These are phyloP conservation scores for Mustelus asterias DNA, from an alignment of 2,113 vertebrate species.

Conservation along the genomic window DNA sequence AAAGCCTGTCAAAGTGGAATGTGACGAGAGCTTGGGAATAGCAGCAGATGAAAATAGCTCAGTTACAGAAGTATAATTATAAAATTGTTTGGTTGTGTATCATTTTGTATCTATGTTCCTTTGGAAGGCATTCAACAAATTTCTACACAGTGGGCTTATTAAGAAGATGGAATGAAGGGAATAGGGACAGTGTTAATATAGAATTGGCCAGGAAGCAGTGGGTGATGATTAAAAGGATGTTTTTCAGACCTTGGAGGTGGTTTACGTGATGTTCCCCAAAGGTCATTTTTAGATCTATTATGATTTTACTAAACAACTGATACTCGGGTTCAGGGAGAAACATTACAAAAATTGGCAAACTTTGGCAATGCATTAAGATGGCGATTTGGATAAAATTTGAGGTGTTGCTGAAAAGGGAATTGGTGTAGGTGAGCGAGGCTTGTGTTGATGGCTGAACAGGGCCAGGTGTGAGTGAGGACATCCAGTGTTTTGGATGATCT, in stretches of 20 bases:
- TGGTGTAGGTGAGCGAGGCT: too few species aligned
- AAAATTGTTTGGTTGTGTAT: too few species aligned
- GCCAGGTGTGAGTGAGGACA: too few species aligned
- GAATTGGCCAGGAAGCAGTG: background rate
- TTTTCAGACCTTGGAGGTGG: background rate
- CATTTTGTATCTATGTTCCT: background rate
- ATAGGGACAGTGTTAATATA: background rate
- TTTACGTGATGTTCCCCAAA: background rate
- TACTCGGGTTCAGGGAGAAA: background rate
- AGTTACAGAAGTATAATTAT: too few species aligned
- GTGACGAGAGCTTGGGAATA: background rate
- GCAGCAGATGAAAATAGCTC: background rate
- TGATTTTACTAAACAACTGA: background rate
- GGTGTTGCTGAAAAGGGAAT: too few species aligned
- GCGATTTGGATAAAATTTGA: too few species aligned
- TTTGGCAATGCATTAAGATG: background rate
- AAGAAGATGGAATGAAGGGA: background rate
- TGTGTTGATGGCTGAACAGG: too few species aligned
- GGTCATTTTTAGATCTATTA: background rate
- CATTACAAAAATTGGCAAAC: background rate
- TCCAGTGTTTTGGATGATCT: too few species aligned
- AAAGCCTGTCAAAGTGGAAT: background rate
- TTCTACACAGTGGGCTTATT: background rate
- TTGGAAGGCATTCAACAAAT: background rate
- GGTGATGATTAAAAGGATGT: background rate